phyloP scores from a whole-genome alignment of 2,888 invertebrate species.

The Andrena trimmerana region DNA sequence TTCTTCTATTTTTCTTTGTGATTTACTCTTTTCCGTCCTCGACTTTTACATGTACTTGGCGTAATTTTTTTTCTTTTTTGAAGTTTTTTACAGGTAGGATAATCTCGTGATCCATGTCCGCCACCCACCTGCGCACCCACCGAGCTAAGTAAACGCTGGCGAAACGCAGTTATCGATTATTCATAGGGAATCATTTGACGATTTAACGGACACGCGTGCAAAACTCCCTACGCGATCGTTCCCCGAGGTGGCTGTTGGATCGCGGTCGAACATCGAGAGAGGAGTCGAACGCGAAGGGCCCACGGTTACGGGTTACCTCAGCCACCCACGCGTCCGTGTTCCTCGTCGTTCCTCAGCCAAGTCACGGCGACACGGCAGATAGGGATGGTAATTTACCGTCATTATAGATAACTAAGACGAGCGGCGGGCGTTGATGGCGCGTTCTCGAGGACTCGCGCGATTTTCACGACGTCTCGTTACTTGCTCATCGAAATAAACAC shows the following conservation, averaged over 20 bases:
- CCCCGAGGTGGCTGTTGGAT: slow-evolving; percentile 7
- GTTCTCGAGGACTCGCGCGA: slow-evolving; percentile 31
- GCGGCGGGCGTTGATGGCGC: slow-evolving; percentile 20
- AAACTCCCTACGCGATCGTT: slow-evolving; percentile 18
- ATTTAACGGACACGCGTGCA: slow-evolving; percentile 25
- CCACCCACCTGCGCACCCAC: slow-evolving; percentile 67
- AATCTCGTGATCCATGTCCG: slow-evolving; percentile 63
- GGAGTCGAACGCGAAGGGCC: neutral
- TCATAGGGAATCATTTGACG: slow-evolving; percentile 62
- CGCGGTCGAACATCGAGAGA: slow-evolving; percentile 1
- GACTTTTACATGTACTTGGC: no score
- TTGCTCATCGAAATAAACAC: slow-evolving; percentile 16
- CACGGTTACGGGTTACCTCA: slow-evolving; percentile 33
- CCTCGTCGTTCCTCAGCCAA: slow-evolving; percentile 44
- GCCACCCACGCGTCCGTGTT: slow-evolving; percentile 49
- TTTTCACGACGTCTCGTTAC: slow-evolving; percentile 59
- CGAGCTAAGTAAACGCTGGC: slow-evolving; percentile 58
- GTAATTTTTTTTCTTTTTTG: no score
- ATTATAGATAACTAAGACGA: slow-evolving; percentile 62
- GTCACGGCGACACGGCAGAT: slow-evolving; percentile 58
- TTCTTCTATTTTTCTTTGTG: no score
- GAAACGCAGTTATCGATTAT: slow-evolving; percentile 64
- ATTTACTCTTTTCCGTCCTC: no score
- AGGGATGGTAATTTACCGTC: slow-evolving; percentile 73
- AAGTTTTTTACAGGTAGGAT: slow-evolving; percentile 21